These are phyloP conservation scores for Callimorpha dominula DNA, from an alignment of 2,888 invertebrate species.

Conservation along the genomic window DNA sequence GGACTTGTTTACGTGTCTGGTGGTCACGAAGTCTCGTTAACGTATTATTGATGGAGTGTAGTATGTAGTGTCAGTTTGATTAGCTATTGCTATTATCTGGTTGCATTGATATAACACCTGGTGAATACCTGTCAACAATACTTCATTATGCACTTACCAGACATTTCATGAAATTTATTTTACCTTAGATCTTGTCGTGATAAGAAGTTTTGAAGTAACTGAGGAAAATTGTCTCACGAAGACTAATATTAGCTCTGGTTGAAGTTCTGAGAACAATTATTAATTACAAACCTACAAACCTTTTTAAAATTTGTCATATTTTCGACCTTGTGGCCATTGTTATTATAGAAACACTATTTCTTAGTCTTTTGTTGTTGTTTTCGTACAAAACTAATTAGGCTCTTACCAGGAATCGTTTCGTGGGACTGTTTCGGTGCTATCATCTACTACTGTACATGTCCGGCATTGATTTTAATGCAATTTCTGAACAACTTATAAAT, in stretches of 20 bases:
- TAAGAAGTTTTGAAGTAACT: neutral
- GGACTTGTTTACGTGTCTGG: neutral
- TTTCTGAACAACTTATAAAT: too few species aligned
- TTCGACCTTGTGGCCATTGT: neutral
- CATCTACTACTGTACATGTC: too few species aligned
- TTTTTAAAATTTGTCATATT: neutral
- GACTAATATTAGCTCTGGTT: too few species aligned
- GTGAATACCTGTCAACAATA: constrained; percentile 3
- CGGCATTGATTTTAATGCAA: too few species aligned
- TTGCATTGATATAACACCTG: neutral
- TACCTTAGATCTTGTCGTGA: neutral
- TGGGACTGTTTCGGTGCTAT: too few species aligned
- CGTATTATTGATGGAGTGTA: neutral
- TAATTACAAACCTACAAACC: neutral
- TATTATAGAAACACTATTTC: too few species aligned
- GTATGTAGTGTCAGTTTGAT: neutral
- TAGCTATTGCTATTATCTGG: too few species aligned
- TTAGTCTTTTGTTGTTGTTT: too few species aligned
- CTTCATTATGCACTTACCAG: constrained; percentile 8
- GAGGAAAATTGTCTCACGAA: neutral
- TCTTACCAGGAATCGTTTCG: too few species aligned
- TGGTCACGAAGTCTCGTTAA: neutral
- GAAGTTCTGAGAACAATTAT: too few species aligned
- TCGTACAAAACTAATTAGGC: too few species aligned
- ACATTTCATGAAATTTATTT: neutral